Conservation (phyloP, 2,113 vertebrate genomes). For the Pelodiscus sinensis region DNA sequence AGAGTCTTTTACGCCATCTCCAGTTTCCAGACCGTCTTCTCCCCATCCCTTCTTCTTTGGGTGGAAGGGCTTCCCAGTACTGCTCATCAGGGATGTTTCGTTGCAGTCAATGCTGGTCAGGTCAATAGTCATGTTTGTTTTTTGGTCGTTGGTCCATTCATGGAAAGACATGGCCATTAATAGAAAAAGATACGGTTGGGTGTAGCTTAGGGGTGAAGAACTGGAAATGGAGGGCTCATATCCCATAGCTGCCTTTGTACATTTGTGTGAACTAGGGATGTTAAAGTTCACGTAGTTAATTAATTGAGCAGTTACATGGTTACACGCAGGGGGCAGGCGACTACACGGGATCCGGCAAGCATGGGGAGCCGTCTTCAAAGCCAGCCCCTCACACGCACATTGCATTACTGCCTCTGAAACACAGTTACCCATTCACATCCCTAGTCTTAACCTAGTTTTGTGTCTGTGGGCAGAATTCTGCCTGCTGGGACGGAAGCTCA, state of each 20-base stretch:
- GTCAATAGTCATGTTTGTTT: background rate
- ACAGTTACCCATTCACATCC: no score
- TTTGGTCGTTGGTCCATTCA: background rate
- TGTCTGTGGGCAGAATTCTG: background rate
- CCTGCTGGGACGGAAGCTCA: background rate
- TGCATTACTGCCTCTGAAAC: no score
- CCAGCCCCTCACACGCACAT: no score
- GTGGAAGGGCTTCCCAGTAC: background rate
- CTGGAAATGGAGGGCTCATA: background rate
- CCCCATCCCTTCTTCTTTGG: background rate
- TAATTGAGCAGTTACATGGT: no score
- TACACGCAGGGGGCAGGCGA: no score
- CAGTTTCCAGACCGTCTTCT: constrained; percentile 11
- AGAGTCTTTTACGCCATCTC: constrained; percentile 1
- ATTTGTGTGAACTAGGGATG: no score
- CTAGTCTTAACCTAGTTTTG: background rate
- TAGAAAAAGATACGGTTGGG: background rate
- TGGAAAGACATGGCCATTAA: background rate
- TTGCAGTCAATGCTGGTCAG: background rate
- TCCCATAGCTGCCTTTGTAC: no score
- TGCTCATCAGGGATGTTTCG: accelerated
- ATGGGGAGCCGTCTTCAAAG: no score
- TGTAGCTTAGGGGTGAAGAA: background rate
- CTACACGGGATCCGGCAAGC: no score
- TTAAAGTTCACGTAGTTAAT: no score